Evolutionary conservation across 1,140 invertebrate species (phyloP), one percentile per base, ranked within the genome.

Genomic region (Battus philenor): DNA sequence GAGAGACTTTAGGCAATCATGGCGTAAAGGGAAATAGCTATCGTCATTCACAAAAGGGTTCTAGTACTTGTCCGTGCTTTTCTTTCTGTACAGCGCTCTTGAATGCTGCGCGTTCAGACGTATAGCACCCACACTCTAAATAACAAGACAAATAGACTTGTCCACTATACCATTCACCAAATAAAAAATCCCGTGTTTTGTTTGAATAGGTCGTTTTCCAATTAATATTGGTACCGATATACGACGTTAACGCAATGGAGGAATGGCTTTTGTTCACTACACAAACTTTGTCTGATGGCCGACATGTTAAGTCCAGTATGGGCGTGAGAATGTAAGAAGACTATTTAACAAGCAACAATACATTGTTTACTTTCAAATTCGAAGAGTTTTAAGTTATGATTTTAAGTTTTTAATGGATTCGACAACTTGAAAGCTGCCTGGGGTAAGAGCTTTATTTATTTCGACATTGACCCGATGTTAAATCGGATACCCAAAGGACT

Each of bases 161-260:
- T 80, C 74, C 80, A 82, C 76, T 84, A 77, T 77, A 81, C 75
- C 80, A 81, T 81, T 81, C 79, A 84, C 74, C 61, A 45, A 73
- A 76, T 81, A 80, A 84, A 84, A 81, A 78, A 78, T 78, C 70
- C 72, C 80, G 71, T 70, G 68, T 75, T 53, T 34, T 84, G 76
- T 84, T 80, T 84, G 76, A 68, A 68, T 75, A 82, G 77, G 80
- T 70, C 76, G 82, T 80, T 80, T 80, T 82, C 76, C 76, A 81
- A 84, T 84, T 84, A 80, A 71, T 80, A 76, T 82, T 82, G 79
- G 69, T 71, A 80, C 74, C 76, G 70, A 82, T 77, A 75, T 66
- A 75, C 56, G 65, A 62, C 54, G 63, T 67, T 59, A 57, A 58
- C 52, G 58, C 68, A 57, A 56, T 61, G 64, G 55, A 58, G 59